Conservation (phyloP, 2,797 vertebrate species). For the Poecile montanus region DNA sequence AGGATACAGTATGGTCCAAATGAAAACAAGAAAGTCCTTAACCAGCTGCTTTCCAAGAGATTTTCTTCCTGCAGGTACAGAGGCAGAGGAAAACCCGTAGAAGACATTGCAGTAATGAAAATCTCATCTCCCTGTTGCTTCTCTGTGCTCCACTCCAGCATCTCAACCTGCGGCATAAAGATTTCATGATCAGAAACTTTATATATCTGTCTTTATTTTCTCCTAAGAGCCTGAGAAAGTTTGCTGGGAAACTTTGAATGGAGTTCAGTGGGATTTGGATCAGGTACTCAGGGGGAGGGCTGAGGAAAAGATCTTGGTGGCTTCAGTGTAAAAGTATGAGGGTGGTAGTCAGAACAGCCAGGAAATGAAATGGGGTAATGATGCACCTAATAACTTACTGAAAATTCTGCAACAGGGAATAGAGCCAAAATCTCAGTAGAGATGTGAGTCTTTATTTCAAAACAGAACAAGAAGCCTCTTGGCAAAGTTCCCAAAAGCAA, state of each 20-base stretch:
- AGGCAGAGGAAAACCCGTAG: neutral
- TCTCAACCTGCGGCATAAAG: neutral
- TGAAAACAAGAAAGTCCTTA: neutral
- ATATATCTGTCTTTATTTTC: neutral
- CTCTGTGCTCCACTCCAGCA: neutral
- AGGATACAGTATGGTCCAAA: neutral
- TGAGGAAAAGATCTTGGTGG: neutral
- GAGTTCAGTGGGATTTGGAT: neutral
- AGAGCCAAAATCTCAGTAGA: slow-evolving; percentile 58
- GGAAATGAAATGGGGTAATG: slow-evolving; percentile 61
- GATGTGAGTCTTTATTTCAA: slow-evolving; percentile 59
- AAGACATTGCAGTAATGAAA: neutral
- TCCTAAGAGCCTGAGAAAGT: neutral
- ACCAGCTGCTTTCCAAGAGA: neutral
- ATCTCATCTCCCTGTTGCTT: neutral
- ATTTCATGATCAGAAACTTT: neutral
- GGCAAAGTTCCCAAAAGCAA: slow-evolving; percentile 61
- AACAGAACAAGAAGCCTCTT: slow-evolving; percentile 51
- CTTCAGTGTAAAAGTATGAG: neutral
- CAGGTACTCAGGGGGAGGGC: neutral
- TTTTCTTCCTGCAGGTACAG: neutral
- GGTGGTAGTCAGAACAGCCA: slow-evolving; percentile 46
- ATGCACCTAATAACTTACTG: slow-evolving; percentile 69
- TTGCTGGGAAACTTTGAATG: neutral
- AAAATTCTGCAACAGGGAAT: slow-evolving; percentile 53